phyloP scores from a whole-genome alignment of 2,888 invertebrate genomes.

The Polymixis flavicincta region DNA sequence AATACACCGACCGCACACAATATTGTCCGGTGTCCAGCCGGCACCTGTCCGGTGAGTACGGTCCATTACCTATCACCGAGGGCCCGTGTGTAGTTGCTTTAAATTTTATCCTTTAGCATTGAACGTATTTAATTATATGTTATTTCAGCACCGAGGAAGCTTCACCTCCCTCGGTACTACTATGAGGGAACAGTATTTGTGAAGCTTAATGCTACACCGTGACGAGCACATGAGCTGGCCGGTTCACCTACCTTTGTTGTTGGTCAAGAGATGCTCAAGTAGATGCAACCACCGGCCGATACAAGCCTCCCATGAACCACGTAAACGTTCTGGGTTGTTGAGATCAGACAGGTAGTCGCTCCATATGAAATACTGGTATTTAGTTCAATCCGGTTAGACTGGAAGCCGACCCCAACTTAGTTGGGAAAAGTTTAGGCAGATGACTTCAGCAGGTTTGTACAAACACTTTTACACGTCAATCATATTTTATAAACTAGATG shows the following conservation, averaged over 20 bases:
- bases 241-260: neutral
- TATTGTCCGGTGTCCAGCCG: constrained; percentile 34
- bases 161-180: neutral
- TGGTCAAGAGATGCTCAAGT: neutral
- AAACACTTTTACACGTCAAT: no score
- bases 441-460: no score
- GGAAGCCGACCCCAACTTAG: no score
- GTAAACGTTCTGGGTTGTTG: no score
- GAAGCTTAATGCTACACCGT: neutral
- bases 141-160: neutral
- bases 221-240: neutral
- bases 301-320: neutral
- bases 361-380: no score
- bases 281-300: no score
- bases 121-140: neutral
- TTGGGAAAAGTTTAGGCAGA: no score
- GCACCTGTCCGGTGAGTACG: constrained; percentile 31
- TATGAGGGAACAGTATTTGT: neutral
- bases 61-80: neutral
- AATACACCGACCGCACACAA: constrained; percentile 14
- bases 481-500: no score
- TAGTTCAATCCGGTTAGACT: no score
- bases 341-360: no score
- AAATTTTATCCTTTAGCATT: constrained; percentile 4
- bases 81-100: constrained; percentile 13